Evolutionary conservation across 2,888 invertebrate species (phyloP), one percentile per base, ranked within the genome.

Genomic region (Cerceris rybyensis): DNA sequence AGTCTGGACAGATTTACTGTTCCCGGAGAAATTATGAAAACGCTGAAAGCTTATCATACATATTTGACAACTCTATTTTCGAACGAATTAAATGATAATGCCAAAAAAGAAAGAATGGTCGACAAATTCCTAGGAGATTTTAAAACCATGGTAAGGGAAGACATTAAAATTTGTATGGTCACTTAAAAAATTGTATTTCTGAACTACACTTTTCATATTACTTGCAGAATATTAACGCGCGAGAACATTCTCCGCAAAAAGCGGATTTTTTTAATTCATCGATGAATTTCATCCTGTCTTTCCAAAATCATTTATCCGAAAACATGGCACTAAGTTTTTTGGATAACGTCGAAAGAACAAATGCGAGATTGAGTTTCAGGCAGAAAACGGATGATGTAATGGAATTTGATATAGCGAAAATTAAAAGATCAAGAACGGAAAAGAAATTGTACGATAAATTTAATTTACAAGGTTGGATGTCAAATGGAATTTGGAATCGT

Each of bases 401-500:
- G 7, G 55, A 75, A 39, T 63, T 55, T 58, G 54, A 64, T 28
- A 43, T 8, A 41, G 11, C 8, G 7, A 16, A 43, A 58, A 55
- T 50, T 50, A 55, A 46, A 14, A 70, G 43, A 67, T 58, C 43
- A 54, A 0, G 16, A 11, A 16, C 46, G 46, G 13, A 16, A 41
- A 13, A 46, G 57, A 70, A 59, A 43, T 41, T 6, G 6, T 16
- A 5, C 54, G 11, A 46, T 43, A 2, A 14, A 57, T 58, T 64
- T 52, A 41, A 75, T 14, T 63, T 68, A 41, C 65, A 50, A 49
- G 79, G 83, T 65, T 88, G 85, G 86, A 86, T 87, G 55, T 87
- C 86, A 2, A 89, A 89, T 70, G 91, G 89, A 13, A 75, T 91
- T 65, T 92, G 91, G 92, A 91, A 91, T 74, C 75, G 60, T 42